A percentile compares a stretch with the other conserved stretches of the same genome.
These are phyloP conservation scores for Drosophila miranda DNA, from an alignment of 1,140 invertebrate genomes.

Conservation along the genomic window DNA sequence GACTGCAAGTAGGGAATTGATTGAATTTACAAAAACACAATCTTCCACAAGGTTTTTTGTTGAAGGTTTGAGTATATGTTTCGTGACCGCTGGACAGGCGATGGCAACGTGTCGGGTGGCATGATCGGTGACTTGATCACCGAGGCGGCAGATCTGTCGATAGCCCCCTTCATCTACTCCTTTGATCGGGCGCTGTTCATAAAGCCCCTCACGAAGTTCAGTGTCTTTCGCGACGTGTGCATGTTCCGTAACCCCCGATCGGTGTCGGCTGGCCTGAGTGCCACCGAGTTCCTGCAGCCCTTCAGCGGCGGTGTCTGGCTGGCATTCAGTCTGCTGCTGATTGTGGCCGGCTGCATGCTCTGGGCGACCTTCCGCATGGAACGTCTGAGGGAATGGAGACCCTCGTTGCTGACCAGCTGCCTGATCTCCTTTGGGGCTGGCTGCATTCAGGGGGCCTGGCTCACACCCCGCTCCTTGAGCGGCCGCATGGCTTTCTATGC, in stretches of 20 bases:
- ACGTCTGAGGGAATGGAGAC: conserved; percentile 19
- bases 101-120: conserved; percentile 58
- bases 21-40: rapidly evolving
- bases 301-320: conserved; percentile 72
- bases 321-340: conserved; percentile 46
- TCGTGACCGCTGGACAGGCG: conserved; percentile 62
- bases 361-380: conserved; percentile 72
- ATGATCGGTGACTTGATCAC: conserved; percentile 54
- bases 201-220: conserved; percentile 34
- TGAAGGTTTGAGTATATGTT: conserved; percentile 49
- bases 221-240: conserved; percentile 67
- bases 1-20: conserved; percentile 53
- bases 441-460: conserved; percentile 69
- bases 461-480: conserved; percentile 66
- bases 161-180: conserved; percentile 46
- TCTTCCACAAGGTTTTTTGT: too few species aligned
- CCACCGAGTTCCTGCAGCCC: conserved; percentile 65
- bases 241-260: conserved; percentile 71
- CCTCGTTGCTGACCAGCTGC: conserved; percentile 67
- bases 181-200: conserved; percentile 34
- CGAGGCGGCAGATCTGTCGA: conserved; percentile 51
- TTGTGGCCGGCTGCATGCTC: conserved; percentile 49
- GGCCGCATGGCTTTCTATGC: conserved; percentile 71
- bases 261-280: conserved; percentile 43
- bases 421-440: conserved; percentile 69